Base-by-base conservation (phyloP, 2,113 vertebrate genomes). In the Zosterops hypoxanthus region DNA sequence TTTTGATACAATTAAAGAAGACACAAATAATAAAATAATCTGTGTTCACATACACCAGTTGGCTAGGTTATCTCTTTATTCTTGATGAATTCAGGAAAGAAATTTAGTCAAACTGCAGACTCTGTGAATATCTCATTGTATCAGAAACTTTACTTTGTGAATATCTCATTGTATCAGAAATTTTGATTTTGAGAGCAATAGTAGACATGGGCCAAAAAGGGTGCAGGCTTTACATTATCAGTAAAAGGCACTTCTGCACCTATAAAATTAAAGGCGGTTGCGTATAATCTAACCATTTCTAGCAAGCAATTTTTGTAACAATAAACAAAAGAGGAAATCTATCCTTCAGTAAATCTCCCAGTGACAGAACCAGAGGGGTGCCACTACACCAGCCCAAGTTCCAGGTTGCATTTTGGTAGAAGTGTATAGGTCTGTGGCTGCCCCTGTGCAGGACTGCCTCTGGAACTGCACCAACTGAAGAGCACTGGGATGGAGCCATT, bases 71-170 rank as follows among this genome's bases (percentile, higher is more conserved):
- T 77, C n/a, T 55, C 23, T 59, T 72, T 77, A 39, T 22, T 36
- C 8, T 4, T 29, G 4, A 36, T 36, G 73, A 81, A 34, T 69
- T 90, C 50, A 86, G 44, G 47, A 80, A 71, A 41, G 11, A 59
- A 76, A 66, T 63, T 28, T 24, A 76, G 23, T 57, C 16, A 63
- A 41, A 70, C 12, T 2, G 0, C 13, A 52, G 60, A 16, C 22
- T 53, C 17, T 0, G 0, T 46, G 39, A 59, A 68, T 79, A 46
- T 8, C 0, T 0, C 21, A 14, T 6, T 25, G 7, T 44, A 34
- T 42, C 8, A 12, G 31, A 75, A 79, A 20, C 8, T 56, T 50
- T 33, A 80, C 39, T 18, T 47, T 76, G 47, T 46, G 39, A 59
- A 68, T 79, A 46, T 8, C 0, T 0, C 21, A 14, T 6, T 25